These are phyloP conservation scores for Babylonia areolata DNA, from an alignment of 1,140 invertebrate species.

Conservation along the genomic window DNA sequence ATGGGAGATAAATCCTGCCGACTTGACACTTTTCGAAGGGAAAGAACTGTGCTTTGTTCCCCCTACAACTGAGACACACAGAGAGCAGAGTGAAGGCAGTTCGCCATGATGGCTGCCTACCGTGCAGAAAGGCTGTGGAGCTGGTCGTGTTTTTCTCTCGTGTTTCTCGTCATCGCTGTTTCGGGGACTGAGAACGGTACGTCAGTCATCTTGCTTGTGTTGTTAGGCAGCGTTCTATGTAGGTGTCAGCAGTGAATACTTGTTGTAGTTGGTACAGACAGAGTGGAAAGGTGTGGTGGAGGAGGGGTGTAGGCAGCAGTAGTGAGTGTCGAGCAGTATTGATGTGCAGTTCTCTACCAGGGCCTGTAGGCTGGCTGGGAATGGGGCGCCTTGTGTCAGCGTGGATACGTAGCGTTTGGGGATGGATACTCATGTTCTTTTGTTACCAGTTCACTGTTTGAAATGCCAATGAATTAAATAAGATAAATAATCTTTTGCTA, in stretches of 20 bases:
- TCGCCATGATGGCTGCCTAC: constrained; percentile 20
- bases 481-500: too few relatives aligned
- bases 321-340: neutral
- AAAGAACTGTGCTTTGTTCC: neutral
- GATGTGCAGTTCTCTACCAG: neutral
- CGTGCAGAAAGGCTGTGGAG: neutral
- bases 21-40: neutral
- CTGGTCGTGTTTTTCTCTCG: neutral
- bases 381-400: too few relatives aligned
- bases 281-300: neutral
- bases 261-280: neutral
- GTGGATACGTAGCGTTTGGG: too few relatives aligned
- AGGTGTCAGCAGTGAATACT: neutral
- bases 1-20: constrained; percentile 7
- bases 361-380: neutral
- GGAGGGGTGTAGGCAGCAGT: neutral
- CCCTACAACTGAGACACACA: neutral
- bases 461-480: too few relatives aligned
- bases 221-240: neutral
- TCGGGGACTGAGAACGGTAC: neutral
- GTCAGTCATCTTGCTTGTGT: neutral
- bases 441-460: too few relatives aligned
- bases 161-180: neutral
- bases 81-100: neutral
- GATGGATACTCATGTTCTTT: too few relatives aligned